phyloP scores from a whole-genome alignment of 2,797 vertebrate genomes.

The Poeciliopsis presidionis region DNA sequence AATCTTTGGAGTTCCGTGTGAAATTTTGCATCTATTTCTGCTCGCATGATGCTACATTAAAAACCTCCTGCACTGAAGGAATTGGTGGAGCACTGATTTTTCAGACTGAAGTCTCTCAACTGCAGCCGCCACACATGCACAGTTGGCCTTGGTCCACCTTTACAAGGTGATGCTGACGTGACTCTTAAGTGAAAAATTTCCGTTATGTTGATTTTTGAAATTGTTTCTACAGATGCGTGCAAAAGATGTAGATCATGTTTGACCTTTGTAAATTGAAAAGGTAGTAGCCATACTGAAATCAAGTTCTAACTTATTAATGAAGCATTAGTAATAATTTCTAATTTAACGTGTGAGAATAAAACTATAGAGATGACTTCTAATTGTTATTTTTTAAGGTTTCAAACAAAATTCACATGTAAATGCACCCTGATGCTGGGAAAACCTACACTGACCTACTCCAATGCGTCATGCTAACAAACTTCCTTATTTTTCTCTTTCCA shows the following conservation, averaged over 20 bases:
- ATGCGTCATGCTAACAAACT: slow-evolving; percentile 4
- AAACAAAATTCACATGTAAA: slow-evolving; percentile 36
- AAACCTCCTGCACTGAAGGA: slow-evolving; percentile 39
- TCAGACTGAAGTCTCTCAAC: slow-evolving; percentile 56
- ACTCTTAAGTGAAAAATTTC: slow-evolving; percentile 44
- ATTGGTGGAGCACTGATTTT: slow-evolving; percentile 37
- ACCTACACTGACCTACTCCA: slow-evolving; percentile 8
- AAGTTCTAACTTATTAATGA: slow-evolving; percentile 44
- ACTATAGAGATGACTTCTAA: background rate
- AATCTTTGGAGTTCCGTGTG: slow-evolving; percentile 22
- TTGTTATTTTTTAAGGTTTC: slow-evolving; percentile 7
- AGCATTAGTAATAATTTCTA: slow-evolving; percentile 43
- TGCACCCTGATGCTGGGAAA: slow-evolving; percentile 15
- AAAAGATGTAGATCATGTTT: slow-evolving; percentile 41
- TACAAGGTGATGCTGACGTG: slow-evolving; percentile 43
- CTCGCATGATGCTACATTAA: slow-evolving; percentile 60
- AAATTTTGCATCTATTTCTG: slow-evolving; percentile 65
- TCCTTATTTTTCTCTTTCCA: slow-evolving; percentile 12
- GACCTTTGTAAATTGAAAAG: slow-evolving; percentile 39
- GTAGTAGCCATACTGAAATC: slow-evolving; percentile 57
- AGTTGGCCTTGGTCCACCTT: slow-evolving; percentile 41
- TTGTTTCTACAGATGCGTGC: slow-evolving; percentile 51
- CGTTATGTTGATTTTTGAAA: slow-evolving; percentile 32
- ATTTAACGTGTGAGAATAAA: slow-evolving; percentile 35
- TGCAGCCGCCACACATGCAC: slow-evolving; percentile 51